Evolutionary conservation across 1,140 invertebrate genomes (phyloP).

Genomic region (Lerema accius): DNA sequence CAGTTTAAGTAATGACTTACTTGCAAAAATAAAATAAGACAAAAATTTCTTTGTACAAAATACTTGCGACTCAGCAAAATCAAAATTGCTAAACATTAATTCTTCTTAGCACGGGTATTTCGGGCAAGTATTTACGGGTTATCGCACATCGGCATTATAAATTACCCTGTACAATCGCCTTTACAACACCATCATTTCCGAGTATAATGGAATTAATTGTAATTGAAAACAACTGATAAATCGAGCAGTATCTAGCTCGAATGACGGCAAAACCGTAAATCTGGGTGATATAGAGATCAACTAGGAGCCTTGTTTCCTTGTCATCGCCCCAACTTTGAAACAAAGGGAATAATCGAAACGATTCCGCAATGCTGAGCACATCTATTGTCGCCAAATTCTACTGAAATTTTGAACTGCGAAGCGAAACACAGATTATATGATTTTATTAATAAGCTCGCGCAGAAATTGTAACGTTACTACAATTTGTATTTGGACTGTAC

Average conservation of each 20-base stretch:
- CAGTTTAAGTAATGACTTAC: too few species aligned
- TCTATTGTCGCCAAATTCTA: conserved; percentile 29
- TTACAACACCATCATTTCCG: neutral
- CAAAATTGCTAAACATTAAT: too few species aligned
- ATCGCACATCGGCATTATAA: too few species aligned
- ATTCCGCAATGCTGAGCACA: conserved; percentile 30
- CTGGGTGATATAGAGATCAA: conserved; percentile 37
- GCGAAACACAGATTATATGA: conserved; percentile 27
- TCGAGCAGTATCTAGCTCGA: conserved; percentile 31
- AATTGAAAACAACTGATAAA: conserved; percentile 33
- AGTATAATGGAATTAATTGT: conserved; percentile 17
- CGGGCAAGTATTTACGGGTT: too few species aligned
- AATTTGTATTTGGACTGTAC: conserved; percentile 11
- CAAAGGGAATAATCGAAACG: conserved; percentile 34
- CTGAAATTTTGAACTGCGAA: conserved; percentile 19
- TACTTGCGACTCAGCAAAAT: too few species aligned
- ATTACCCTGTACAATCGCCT: neutral
- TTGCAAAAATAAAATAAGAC: too few species aligned
- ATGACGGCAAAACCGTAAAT: conserved; percentile 38
- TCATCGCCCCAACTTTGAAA: conserved; percentile 31
- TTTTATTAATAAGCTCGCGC: conserved; percentile 21
- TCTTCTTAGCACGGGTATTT: too few species aligned
- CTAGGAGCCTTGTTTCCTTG: conserved; percentile 30
- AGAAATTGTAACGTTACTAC: conserved; percentile 17
- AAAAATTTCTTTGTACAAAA: too few species aligned